Percentiles rank a stretch among this genome's conserved stretches.
Evolutionary conservation across 2,113 vertebrate species (phyloP).

Genomic region (Notarius lentiginosus): DNA sequence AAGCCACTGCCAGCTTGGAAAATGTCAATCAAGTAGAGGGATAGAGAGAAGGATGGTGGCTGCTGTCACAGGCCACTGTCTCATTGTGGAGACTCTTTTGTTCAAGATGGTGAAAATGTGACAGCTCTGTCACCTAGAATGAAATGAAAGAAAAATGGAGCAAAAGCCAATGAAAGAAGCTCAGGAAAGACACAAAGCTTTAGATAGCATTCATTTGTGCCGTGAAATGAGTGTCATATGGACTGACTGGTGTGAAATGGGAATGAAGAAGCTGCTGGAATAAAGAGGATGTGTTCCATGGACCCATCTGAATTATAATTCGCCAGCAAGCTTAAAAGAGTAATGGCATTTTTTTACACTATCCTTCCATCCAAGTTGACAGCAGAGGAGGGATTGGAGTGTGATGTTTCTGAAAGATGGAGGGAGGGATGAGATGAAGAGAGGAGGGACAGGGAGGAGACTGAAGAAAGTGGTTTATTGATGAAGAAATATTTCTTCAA

Average conservation of each 20-base stretch:
- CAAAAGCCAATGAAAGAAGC: constrained; percentile 4
- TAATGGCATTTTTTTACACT: constrained; percentile 8
- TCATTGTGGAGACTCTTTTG: constrained; percentile 41
- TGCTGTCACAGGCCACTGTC: constrained; percentile 44
- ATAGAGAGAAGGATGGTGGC: constrained; percentile 21
- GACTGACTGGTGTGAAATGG: constrained; percentile 31
- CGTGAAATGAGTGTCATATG: constrained; percentile 25
- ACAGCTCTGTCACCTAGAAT: constrained; percentile 44
- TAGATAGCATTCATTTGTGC: constrained; percentile 27
- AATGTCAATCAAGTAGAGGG: constrained; percentile 51
- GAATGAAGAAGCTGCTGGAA: constrained; percentile 30
- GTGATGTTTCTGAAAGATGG: constrained; percentile 41
- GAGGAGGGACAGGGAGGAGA: constrained; percentile 52
- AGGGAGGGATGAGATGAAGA: constrained; percentile 33
- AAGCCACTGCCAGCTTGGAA: constrained; percentile 45
- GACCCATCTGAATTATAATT: constrained; percentile 16
- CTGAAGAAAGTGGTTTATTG: constrained; percentile 53
- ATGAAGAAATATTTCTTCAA: constrained; percentile 57
- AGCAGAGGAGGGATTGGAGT: constrained; percentile 28
- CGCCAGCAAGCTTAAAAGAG: background rate
- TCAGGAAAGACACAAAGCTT: constrained; percentile 11
- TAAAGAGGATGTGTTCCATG: constrained; percentile 28
- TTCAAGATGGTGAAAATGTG: constrained; percentile 48
- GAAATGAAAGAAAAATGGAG: constrained; percentile 17
- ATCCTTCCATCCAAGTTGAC: constrained; percentile 16